Base-by-base conservation (phyloP, 2,888 invertebrate genomes). In the Nymphalis c-album region DNA sequence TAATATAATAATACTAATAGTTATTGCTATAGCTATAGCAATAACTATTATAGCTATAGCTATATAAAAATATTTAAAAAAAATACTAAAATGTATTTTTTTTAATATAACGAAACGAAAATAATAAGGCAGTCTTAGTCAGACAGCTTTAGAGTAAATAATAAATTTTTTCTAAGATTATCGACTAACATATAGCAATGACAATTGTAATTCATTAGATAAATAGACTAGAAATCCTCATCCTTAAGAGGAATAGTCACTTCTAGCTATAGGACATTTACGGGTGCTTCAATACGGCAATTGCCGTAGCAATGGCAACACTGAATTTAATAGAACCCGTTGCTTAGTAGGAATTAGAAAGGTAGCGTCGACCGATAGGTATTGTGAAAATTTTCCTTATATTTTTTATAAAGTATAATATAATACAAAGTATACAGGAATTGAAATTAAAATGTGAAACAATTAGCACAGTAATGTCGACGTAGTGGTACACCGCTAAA, bases 241-340 rank as follows among this genome's bases (percentile, higher is more conserved):
- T 50, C 50, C 13, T 20, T 10, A 50, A 18, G 13, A 50, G 18
- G 13, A 50, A 50, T 2, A 20, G 20, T 8, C 50, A 40, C 20
- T 10, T 10, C 20, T 50, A 20, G 18, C 31, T 2, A 31, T 31
- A 17, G 20, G 20, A 51, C 13, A 26, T 31, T 31, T 51, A 18
- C 22, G 31, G 31, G 22, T 55, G 31, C 31, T 22, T 7, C 2
- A 17, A 26, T 10, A n/a, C 50, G 50, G 50, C 50, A 18, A 18
- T 18, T 31, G n/a, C 26, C 17, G 26, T n/a, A 17, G n/a, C 53
- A 17, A 26, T 55, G 53, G 53, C 31, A 55, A 55, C 53, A 55
- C 53, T 31, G 53, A 55, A 55, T 22, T 55, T 75, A 72, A 70
- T 69, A 67, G 72, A 76, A 74, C 74, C 75, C 75, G 78, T 76